Evolutionary conservation across 2,888 invertebrate genomes (phyloP).

Genomic region (Thysanoteuthis rhombus): DNA sequence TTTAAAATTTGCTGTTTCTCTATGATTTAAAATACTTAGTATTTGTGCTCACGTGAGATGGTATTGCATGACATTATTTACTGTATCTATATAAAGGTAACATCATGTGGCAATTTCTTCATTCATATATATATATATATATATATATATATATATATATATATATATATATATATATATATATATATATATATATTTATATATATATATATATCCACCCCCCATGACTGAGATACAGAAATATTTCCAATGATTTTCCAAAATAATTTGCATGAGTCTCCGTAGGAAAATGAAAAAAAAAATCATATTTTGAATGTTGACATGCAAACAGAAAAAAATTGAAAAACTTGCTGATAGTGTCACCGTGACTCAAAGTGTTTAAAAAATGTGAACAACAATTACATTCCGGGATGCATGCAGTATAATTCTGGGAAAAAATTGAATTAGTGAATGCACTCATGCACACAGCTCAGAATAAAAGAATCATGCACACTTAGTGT

Average conservation of each 20-base stretch:
- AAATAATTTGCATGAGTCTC: not conserved
- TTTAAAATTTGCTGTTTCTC: no score
- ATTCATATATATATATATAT: no score
- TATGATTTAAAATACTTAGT: no score
- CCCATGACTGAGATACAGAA: not conserved
- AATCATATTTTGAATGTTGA: not conserved
- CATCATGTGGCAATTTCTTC: no score
- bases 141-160: no score
- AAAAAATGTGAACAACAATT: not conserved
- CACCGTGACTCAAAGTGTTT: not conserved
- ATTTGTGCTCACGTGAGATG: no score
- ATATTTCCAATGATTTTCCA: not conserved
- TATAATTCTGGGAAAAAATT: not conserved
- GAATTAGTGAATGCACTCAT: slow-evolving; percentile 12
- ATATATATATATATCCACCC: no score
- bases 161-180: no score
- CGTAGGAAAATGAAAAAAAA: not conserved
- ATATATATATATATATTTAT: no score
- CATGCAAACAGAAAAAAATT: not conserved
- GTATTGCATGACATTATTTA: no score
- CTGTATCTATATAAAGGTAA: no score
- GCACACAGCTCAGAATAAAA: not conserved
- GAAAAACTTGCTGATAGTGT: not conserved
- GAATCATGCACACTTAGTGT: not conserved
- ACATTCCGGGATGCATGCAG: not conserved